phyloP scores from a whole-genome alignment of 2,888 invertebrate genomes.

The Cryptocephalus primarius region DNA sequence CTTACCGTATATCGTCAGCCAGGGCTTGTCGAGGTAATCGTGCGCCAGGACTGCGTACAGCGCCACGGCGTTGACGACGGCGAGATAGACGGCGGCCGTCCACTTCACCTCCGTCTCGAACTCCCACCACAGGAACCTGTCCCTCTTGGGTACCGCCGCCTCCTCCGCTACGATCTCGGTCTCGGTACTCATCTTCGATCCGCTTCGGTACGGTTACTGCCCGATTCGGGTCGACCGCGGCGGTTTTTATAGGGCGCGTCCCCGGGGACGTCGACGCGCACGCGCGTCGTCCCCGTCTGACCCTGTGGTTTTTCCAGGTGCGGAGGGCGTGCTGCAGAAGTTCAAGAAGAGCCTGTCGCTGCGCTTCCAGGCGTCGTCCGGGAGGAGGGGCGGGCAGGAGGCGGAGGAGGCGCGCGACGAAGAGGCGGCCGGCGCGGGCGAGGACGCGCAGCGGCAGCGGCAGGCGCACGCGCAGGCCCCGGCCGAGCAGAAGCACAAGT shows the following conservation, averaged over 20 bases:
- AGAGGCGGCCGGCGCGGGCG: not conserved
- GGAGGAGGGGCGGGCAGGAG: not conserved
- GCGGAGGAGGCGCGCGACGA: not conserved
- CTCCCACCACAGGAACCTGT: conserved; percentile 16
- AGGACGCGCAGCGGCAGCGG: not conserved
- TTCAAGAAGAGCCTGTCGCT: conserved; percentile 59
- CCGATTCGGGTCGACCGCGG: too few species aligned
- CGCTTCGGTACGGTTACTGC: too few species aligned
- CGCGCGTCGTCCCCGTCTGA: too few species aligned
- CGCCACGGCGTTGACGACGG: conserved; percentile 13
- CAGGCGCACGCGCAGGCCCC: not conserved
- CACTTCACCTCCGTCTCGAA: conserved; percentile 22
- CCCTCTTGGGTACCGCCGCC: not conserved
- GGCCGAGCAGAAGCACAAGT: not conserved
- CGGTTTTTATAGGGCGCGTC: too few species aligned
- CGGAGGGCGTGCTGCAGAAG: conserved; percentile 55
- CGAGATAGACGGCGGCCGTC: conserved; percentile 15
- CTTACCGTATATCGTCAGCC: conserved; percentile 17
- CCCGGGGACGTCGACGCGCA: too few species aligned
- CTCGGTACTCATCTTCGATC: too few species aligned
- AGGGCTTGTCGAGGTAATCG: conserved; percentile 5
- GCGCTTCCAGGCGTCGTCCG: conserved; percentile 38
- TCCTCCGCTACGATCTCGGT: too few species aligned
- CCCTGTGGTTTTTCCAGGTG: not conserved
- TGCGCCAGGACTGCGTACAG: conserved; percentile 11